A percentile compares a stretch with the other conserved stretches of the same genome.
Evolutionary conservation across 2,113 vertebrate genomes (phyloP).

Genomic region (Pycnonotus jocosus): DNA sequence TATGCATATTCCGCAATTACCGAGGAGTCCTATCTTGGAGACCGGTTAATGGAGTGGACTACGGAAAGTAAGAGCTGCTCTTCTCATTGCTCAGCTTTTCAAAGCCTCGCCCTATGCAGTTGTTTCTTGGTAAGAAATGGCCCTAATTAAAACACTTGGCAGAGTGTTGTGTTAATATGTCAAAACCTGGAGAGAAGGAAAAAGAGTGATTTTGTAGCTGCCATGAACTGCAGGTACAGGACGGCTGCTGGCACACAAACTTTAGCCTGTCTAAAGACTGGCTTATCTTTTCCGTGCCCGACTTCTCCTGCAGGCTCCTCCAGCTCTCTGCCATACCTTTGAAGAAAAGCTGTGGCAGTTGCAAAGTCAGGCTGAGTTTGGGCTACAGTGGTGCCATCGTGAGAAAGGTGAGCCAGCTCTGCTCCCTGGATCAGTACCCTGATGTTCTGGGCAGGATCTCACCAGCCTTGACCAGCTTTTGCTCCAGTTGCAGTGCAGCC

Average conservation of each 20-base stretch:
- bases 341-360: background rate
- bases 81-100: fast-evolving
- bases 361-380: background rate
- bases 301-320: background rate
- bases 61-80: background rate
- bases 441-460: background rate
- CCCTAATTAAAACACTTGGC: background rate
- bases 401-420: background rate
- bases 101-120: background rate
- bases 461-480: background rate
- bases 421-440: background rate
- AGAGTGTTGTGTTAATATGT: background rate
- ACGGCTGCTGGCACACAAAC: fast-evolving
- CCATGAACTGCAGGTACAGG: background rate
- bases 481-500: background rate
- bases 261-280: background rate
- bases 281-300: fast-evolving
- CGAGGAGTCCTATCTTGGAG: fast-evolving
- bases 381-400: background rate
- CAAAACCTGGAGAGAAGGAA: background rate
- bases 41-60: background rate
- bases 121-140: background rate
- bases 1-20: fast-evolving
- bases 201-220: background rate
- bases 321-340: background rate